Conservation (phyloP, 2,797 vertebrate species). For the Coregonus suidteri region DNA sequence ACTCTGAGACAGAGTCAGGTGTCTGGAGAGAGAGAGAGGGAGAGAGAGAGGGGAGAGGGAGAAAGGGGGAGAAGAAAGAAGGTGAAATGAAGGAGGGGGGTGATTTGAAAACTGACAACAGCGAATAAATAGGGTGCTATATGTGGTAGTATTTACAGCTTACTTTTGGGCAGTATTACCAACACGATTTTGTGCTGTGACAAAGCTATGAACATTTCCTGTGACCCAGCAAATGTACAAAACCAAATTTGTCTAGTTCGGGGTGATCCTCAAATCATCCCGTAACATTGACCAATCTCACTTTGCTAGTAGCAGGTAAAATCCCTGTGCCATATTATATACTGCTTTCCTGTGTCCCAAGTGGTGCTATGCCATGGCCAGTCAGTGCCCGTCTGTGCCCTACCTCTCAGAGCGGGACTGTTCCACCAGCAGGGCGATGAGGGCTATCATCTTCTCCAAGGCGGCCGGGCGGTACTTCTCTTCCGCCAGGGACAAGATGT, state of each 20-base stretch:
- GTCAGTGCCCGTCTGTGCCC: not conserved
- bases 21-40: slow-evolving; percentile 71
- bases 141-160: no score
- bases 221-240: no score
- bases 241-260: no score
- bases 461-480: slow-evolving; percentile 98
- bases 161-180: no score
- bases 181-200: no score
- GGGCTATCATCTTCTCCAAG: slow-evolving; percentile 98
- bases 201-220: no score
- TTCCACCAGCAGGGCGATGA: slow-evolving; percentile 96
- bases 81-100: not conserved
- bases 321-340: not conserved
- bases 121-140: no score
- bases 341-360: not conserved
- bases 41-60: not conserved
- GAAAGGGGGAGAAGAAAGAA: no score
- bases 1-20: slow-evolving; percentile 96
- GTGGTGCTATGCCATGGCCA: not conserved
- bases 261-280: no score
- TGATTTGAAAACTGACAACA: not conserved
- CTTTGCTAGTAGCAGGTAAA: not conserved
- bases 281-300: not conserved
- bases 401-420: slow-evolving; percentile 97
- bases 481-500: slow-evolving; percentile 95